Conservation (phyloP, 2,888 invertebrate species). For the Onchidella celtica region DNA sequence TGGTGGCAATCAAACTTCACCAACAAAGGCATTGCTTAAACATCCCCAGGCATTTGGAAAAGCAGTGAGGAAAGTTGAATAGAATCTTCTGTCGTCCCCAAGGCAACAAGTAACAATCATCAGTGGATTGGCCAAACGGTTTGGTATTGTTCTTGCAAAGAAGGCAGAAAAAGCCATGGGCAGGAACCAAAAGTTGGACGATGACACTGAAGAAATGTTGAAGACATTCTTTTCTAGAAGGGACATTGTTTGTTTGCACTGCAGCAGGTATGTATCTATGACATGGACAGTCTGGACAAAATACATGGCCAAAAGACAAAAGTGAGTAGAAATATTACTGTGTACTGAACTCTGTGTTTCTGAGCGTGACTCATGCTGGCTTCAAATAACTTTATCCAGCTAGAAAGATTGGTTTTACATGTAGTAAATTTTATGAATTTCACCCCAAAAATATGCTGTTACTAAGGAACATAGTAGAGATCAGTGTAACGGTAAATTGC, state of each 20-base stretch:
- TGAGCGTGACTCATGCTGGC: neutral
- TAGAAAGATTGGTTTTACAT: no score
- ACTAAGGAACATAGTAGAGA: neutral
- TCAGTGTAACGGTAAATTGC: neutral
- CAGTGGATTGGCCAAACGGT: neutral
- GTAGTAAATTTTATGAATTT: neutral
- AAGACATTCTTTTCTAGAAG: neutral
- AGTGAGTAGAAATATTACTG: neutral
- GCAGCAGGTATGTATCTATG: neutral
- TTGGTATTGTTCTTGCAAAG: neutral
- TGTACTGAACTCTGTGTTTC: neutral
- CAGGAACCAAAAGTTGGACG: neutral
- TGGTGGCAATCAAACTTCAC: neutral
- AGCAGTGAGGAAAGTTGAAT: neutral
- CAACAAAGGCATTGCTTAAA: neutral
- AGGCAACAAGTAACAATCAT: neutral
- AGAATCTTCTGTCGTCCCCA: neutral
- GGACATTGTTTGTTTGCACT: no score
- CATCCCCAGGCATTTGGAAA: neutral
- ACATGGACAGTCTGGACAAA: neutral
- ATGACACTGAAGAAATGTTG: neutral
- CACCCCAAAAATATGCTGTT: neutral
- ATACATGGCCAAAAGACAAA: neutral
- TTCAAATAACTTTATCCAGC: neutral
- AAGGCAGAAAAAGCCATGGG: neutral